Percentiles rank a stretch among this genome's conserved stretches.
These are phyloP conservation scores for Echinometra lucunter DNA, from an alignment of 53 echinoderm and acorn worm species.

Conservation along the genomic window DNA sequence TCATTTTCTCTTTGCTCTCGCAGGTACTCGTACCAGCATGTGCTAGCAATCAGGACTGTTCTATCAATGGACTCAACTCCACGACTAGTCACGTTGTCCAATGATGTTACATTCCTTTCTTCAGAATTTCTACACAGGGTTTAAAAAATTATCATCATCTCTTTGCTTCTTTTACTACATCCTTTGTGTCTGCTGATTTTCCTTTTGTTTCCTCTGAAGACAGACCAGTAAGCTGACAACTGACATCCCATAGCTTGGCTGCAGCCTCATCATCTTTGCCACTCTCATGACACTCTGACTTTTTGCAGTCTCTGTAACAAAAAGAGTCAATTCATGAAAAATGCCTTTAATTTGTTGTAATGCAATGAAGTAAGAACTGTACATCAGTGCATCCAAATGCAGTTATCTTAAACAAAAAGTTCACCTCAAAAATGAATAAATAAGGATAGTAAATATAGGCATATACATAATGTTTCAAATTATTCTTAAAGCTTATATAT, in stretches of 20 bases:
- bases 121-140: neutral
- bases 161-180: neutral
- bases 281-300: slow-evolving; percentile 10
- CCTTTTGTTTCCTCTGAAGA: neutral
- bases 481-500: too few species aligned
- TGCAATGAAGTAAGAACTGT: too few species aligned
- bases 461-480: too few species aligned
- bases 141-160: neutral
- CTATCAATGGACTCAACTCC: too few species aligned
- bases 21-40: neutral
- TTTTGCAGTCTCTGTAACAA: slow-evolving; percentile 51
- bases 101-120: neutral
- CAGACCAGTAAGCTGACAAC: slow-evolving; percentile 39
- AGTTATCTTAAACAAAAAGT: too few species aligned
- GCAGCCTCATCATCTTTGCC: slow-evolving; percentile 51
- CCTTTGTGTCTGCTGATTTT: neutral
- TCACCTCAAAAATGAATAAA: too few species aligned
- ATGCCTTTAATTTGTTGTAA: too few species aligned
- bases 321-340: too few species aligned
- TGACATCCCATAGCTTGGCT: slow-evolving; percentile 64
- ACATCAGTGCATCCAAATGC: too few species aligned
- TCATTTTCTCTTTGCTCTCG: neutral
- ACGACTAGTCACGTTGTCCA: neutral
- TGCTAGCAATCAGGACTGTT: too few species aligned
- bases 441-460: too few species aligned